Percentiles rank a stretch among this genome's conserved stretches.
Conservation (phyloP, 2,113 vertebrate genomes). For the Zonotrichia leucophrys region DNA sequence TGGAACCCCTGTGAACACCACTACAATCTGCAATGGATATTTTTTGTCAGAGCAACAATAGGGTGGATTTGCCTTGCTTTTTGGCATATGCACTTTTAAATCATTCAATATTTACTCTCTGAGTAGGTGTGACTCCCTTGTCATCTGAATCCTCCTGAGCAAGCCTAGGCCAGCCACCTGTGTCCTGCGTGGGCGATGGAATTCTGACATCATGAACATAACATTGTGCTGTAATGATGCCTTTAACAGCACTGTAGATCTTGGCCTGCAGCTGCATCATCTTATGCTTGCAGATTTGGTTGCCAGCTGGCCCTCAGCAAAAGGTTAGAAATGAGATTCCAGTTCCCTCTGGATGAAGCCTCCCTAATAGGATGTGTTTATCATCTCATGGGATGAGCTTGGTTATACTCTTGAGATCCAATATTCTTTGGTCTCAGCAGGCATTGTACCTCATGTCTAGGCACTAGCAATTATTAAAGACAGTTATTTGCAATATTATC, state of each 20-base stretch:
- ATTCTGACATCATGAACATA: background rate
- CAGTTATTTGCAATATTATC: background rate
- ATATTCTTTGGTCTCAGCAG: background rate
- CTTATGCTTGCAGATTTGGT: background rate
- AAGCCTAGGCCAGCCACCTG: background rate
- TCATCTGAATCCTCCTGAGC: background rate
- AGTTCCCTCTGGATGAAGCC: background rate
- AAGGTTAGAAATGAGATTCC: background rate
- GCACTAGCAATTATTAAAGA: background rate
- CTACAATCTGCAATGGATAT: background rate
- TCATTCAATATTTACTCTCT: background rate
- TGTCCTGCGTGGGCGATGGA: background rate
- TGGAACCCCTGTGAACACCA: no score
- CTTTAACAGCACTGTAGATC: background rate
- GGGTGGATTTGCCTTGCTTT: background rate
- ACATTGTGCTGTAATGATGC: background rate
- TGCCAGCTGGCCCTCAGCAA: background rate
- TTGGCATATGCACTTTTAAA: background rate
- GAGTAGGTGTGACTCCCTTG: background rate
- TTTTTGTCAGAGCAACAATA: background rate
- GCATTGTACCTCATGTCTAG: background rate
- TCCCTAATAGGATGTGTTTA: background rate
- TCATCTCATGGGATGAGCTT: background rate
- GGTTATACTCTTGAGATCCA: background rate
- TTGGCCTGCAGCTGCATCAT: background rate